Evolutionary conservation across 2,797 vertebrate species (phyloP).

Genomic region (Odontamblyopus rebecca): DNA sequence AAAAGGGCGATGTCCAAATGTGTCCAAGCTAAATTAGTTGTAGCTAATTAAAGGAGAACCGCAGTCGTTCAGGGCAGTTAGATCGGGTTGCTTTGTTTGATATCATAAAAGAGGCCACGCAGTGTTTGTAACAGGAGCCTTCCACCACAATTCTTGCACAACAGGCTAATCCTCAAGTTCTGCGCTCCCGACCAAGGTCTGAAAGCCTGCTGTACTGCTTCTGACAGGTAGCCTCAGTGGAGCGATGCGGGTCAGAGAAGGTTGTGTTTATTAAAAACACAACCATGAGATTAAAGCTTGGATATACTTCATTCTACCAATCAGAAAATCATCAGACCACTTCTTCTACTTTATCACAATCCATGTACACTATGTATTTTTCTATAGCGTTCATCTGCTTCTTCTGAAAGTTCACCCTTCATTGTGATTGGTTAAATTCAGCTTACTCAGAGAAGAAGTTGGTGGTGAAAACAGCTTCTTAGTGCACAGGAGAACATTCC

Average conservation of each 20-base stretch:
- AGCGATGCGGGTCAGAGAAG: neutral
- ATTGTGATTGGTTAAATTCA: too few relatives aligned
- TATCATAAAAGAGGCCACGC: conserved; percentile 9
- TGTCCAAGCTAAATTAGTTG: conserved; percentile 52
- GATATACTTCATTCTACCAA: too few relatives aligned
- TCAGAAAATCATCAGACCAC: too few relatives aligned
- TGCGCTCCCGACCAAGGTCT: neutral
- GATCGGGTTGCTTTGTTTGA: conserved; percentile 50
- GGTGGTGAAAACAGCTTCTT: too few relatives aligned
- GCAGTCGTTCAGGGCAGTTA: conserved; percentile 3
- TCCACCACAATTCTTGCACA: neutral
- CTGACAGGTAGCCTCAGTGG: neutral
- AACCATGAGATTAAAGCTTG: too few relatives aligned
- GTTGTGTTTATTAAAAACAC: too few relatives aligned
- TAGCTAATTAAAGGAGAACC: conserved; percentile 46
- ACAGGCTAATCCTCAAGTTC: neutral
- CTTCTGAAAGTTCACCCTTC: too few relatives aligned
- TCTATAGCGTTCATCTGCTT: too few relatives aligned
- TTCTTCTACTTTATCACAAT: too few relatives aligned
- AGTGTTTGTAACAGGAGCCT: neutral
- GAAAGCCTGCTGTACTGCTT: neutral
- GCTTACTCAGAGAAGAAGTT: too few relatives aligned
- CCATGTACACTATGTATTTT: too few relatives aligned
- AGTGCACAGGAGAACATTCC: too few relatives aligned
- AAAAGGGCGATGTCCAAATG: conserved; percentile 48